A percentile compares a stretch with the other conserved stretches of the same genome.
Evolutionary conservation across 1,140 invertebrate species (phyloP).

Genomic region (Plectrocnemia conspersa): DNA sequence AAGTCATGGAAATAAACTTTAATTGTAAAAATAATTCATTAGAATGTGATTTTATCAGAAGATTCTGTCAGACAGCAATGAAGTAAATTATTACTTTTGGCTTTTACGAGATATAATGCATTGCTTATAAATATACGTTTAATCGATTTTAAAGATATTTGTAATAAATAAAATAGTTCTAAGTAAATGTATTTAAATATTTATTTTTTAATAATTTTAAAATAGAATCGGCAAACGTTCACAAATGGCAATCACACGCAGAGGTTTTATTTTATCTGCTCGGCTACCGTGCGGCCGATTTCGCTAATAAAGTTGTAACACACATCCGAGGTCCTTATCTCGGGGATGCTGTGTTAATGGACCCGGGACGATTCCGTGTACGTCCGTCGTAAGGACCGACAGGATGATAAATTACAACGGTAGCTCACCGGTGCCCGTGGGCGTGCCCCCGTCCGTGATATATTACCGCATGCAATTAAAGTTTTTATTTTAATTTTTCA

Average conservation of each 20-base stretch:
- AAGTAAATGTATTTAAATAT: too few species aligned
- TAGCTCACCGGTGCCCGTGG: conserved; percentile 23
- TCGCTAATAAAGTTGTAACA: conserved; percentile 34
- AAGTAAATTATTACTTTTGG: too few species aligned
- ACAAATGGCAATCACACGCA: neutral
- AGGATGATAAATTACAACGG: conserved; percentile 29
- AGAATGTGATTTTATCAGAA: too few species aligned
- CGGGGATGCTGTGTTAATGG: conserved; percentile 26
- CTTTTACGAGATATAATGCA: too few species aligned
- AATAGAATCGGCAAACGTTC: too few species aligned
- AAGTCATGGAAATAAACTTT: too few species aligned
- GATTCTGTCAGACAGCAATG: too few species aligned
- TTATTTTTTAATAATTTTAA: too few species aligned
- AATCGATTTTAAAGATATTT: too few species aligned
- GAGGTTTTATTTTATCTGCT: neutral
- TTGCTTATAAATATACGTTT: too few species aligned
- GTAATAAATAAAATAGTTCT: too few species aligned
- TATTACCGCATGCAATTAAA: conserved; percentile 35
- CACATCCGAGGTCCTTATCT: conserved; percentile 26
- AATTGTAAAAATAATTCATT: too few species aligned
- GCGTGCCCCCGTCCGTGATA: conserved; percentile 25
- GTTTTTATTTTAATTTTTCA: conserved; percentile 18
- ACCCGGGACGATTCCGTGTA: neutral
- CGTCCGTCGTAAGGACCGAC: neutral
- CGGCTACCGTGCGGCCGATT: neutral